Conservation (phyloP, 1,140 invertebrate species). For the Daktulosphaira vitifoliae region DNA sequence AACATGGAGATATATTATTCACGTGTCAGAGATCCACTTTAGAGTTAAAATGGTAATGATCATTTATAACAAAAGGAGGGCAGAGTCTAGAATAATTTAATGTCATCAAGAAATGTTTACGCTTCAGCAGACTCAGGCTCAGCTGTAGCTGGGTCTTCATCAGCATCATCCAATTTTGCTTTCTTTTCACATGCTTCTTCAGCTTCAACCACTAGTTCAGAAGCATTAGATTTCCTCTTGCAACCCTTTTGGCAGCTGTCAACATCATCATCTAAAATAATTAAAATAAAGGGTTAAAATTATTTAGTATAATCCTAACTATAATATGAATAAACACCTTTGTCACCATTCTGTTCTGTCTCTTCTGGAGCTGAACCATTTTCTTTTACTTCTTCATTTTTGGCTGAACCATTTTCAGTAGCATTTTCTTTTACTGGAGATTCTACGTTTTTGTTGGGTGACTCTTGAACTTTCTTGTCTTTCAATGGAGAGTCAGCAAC, state of each 20-base stretch:
- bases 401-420: slow-evolving; percentile 14
- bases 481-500: slow-evolving; percentile 15
- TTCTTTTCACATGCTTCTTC: slow-evolving; percentile 15
- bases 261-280: slow-evolving; percentile 13
- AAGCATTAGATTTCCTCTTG: slow-evolving; percentile 26
- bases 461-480: slow-evolving; percentile 19
- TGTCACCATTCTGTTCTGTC: slow-evolving; percentile 23
- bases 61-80: slow-evolving; percentile 17
- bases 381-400: slow-evolving; percentile 16
- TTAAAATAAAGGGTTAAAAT: background rate
- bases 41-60: slow-evolving; percentile 21
- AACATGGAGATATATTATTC: slow-evolving; percentile 20
- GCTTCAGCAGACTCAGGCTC: slow-evolving; percentile 26
- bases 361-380: slow-evolving; percentile 15
- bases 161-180: slow-evolving; percentile 17
- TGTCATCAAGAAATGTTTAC: slow-evolving; percentile 25
- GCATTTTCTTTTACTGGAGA: slow-evolving; percentile 16
- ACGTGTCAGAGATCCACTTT: slow-evolving; percentile 18
- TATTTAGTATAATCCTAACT: too few relatives aligned
- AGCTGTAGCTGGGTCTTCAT: slow-evolving; percentile 28
- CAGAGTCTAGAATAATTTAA: slow-evolving; percentile 31
- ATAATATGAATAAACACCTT: slow-evolving; percentile 15
- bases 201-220: slow-evolving; percentile 6
- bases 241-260: slow-evolving; percentile 7
- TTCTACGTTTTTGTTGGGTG: slow-evolving; percentile 3